Conservation (phyloP, 2,888 invertebrate species). For the Trichogramma evanescens region DNA sequence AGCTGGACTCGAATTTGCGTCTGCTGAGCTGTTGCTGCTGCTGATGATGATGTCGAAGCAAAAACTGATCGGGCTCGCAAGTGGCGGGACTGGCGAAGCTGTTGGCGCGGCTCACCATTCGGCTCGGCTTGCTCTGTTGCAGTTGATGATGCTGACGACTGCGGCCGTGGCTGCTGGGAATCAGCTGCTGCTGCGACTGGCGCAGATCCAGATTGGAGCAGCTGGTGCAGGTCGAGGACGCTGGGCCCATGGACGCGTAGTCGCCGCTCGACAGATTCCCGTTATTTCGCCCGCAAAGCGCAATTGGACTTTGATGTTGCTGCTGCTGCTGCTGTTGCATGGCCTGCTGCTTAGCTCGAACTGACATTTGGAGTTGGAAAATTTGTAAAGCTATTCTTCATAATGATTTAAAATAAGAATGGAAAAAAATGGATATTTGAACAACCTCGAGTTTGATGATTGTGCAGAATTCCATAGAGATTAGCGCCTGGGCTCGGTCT, state of each 20-base stretch:
- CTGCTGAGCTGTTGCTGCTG: conserved; percentile 42
- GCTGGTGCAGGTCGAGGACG: too few species aligned
- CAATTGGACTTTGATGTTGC: neutral
- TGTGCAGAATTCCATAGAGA: conserved; percentile 52
- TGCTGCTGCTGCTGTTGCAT: conserved; percentile 9
- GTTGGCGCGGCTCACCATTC: conserved; percentile 14
- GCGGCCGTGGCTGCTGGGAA: conserved; percentile 17
- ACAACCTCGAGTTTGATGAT: conserved; percentile 40
- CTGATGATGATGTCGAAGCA: conserved; percentile 32
- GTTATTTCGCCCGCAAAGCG: conserved; percentile 3
- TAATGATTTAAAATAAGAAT: too few species aligned
- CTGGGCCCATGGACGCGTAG: neutral
- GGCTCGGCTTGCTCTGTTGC: neutral
- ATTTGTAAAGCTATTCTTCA: too few species aligned
- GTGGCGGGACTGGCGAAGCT: conserved; percentile 3
- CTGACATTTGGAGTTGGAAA: conserved; percentile 26
- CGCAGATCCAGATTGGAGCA: too few species aligned
- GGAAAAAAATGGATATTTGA: neutral
- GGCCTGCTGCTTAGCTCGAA: conserved; percentile 38
- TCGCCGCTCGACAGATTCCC: neutral
- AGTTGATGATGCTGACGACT: neutral
- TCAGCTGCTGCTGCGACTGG: neutral
- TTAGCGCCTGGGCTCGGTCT: conserved; percentile 42
- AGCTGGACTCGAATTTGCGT: conserved; percentile 19
- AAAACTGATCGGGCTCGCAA: conserved; percentile 17